These are phyloP conservation scores for Pangasius sanitwongsei DNA, from an alignment of 2,797 vertebrate genomes.

Conservation along the genomic window DNA sequence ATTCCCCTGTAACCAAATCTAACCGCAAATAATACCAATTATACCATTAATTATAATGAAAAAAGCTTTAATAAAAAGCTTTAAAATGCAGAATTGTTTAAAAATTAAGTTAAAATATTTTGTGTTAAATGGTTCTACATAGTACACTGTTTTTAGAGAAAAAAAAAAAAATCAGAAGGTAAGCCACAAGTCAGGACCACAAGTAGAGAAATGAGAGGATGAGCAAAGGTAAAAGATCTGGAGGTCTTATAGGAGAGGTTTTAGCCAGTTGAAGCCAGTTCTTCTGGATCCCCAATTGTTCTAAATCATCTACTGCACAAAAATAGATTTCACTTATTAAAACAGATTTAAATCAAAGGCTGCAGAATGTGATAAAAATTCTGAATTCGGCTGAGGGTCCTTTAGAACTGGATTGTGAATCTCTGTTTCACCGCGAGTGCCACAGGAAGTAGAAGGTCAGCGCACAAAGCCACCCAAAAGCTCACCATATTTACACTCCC, in stretches of 20 bases:
- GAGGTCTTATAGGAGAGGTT: constrained; percentile 17
- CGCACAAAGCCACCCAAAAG: constrained; percentile 14
- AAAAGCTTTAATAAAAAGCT: constrained; percentile 44
- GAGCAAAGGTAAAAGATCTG: constrained; percentile 20
- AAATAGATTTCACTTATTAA: constrained; percentile 16
- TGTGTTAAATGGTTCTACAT: constrained; percentile 40
- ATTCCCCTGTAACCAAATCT: constrained; percentile 84
- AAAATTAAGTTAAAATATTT: constrained; percentile 69
- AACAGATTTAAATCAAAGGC: constrained; percentile 13
- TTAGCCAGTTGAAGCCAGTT: neutral
- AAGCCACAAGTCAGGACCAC: constrained; percentile 52
- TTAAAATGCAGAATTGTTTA: constrained; percentile 67
- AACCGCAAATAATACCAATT: constrained; percentile 88
- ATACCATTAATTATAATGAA: constrained; percentile 77
- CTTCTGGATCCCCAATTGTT: constrained; percentile 18
- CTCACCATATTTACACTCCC: constrained; percentile 21
- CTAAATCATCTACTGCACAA: constrained; percentile 32
- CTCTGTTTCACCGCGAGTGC: constrained; percentile 3
- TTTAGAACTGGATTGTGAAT: constrained; percentile 25
- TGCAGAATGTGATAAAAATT: constrained; percentile 14
- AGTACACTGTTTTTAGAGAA: constrained; percentile 32
- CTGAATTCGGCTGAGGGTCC: constrained; percentile 11
- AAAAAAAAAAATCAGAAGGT: constrained; percentile 52
- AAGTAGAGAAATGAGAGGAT: neutral
- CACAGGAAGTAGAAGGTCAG: constrained; percentile 48